phyloP scores from a whole-genome alignment of 2,113 vertebrate species.

The Solea solea region DNA sequence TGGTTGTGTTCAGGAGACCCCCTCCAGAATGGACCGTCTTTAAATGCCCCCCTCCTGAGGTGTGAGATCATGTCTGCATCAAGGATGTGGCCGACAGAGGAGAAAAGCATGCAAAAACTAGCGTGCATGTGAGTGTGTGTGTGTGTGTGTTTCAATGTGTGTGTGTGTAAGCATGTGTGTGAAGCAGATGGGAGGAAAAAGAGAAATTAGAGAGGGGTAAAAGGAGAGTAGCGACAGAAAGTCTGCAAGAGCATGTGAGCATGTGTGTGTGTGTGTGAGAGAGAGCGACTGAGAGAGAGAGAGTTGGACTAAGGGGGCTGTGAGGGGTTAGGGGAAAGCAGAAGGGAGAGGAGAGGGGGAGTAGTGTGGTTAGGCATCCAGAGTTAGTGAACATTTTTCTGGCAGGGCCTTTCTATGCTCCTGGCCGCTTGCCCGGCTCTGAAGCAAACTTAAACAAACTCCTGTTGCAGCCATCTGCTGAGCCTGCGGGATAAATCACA shows the following conservation, averaged over 20 bases:
- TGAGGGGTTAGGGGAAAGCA: constrained; percentile 61
- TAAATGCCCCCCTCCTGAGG: constrained; percentile 63
- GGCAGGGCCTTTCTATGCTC: constrained; percentile 86
- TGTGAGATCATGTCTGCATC: constrained; percentile 71
- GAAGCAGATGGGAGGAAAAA: constrained; percentile 81
- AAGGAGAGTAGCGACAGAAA: constrained; percentile 80
- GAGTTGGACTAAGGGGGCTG: constrained; percentile 70
- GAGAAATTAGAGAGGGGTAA: constrained; percentile 81
- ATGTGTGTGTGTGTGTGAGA: constrained; percentile 45
- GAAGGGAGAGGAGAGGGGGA: constrained; percentile 57
- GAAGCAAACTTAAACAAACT: constrained; percentile 99
- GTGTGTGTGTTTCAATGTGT: constrained; percentile 2
- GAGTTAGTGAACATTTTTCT: constrained; percentile 95
- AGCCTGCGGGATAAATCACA: constrained; percentile 99
- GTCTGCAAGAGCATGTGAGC: constrained; percentile 70
- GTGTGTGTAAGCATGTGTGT: constrained; percentile 69
- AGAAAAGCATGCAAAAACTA: constrained; percentile 37
- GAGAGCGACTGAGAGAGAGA: constrained; percentile 63
- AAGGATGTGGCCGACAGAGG: constrained; percentile 56
- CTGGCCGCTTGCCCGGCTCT: constrained; percentile 92
- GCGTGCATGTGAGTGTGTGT: constrained; percentile 17
- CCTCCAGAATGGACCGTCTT: constrained; percentile 62
- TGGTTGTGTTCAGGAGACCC: constrained; percentile 72
- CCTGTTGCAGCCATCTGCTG: constrained; percentile 99
- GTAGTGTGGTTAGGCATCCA: constrained; percentile 88